Conservation (phyloP, 2,888 invertebrate species). For the Eudemis profundana region DNA sequence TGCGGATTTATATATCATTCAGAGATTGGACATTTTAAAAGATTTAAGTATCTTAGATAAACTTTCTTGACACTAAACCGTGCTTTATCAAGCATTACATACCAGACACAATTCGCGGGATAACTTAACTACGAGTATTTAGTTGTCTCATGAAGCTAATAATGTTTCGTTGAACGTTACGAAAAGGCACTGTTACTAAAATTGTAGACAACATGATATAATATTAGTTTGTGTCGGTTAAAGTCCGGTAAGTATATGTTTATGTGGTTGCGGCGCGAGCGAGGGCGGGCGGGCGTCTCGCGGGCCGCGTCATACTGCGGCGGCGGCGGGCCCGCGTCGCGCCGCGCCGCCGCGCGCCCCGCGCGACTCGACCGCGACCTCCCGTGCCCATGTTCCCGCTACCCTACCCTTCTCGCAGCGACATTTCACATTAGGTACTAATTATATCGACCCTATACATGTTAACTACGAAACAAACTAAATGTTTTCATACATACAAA, state of each 20-base stretch:
- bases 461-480: too few relatives aligned
- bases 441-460: neutral
- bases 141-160: constrained; percentile 17
- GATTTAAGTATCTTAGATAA: neutral
- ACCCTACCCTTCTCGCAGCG: constrained; percentile 48
- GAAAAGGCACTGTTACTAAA: constrained; percentile 36
- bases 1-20: neutral
- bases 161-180: constrained; percentile 32
- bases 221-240: constrained; percentile 53
- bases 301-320: constrained; percentile 81
- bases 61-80: constrained; percentile 7
- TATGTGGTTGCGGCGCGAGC: constrained; percentile 44
- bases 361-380: constrained; percentile 16
- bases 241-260: constrained; percentile 34
- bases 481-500: too few relatives aligned
- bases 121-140: constrained; percentile 25
- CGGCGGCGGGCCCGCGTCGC: constrained; percentile 59
- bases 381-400: constrained; percentile 25
- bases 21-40: neutral
- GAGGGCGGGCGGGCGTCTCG: constrained; percentile 69
- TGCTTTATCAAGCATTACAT: constrained; percentile 25
- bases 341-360: constrained; percentile 39
- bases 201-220: constrained; percentile 42
- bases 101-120: constrained; percentile 24
- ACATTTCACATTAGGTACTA: constrained; percentile 3